phyloP scores from a whole-genome alignment of 2,888 invertebrate genomes.

The Imbricaverruca yamaguchii region DNA sequence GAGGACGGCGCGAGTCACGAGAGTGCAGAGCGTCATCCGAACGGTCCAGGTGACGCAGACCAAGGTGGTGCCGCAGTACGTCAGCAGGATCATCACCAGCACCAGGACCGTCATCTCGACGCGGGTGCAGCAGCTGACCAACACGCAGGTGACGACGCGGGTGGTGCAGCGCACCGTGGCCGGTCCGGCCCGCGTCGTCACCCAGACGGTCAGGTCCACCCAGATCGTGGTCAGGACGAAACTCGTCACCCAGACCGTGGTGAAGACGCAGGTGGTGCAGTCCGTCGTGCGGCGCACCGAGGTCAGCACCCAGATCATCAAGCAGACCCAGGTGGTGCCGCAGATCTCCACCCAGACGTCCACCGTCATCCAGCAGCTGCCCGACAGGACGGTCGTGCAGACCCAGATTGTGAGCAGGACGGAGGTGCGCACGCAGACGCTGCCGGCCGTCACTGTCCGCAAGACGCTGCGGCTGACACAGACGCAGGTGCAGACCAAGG shows the following conservation, averaged over 20 bases:
- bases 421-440: neutral
- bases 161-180: neutral
- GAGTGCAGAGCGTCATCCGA: neutral
- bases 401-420: constrained; percentile 26
- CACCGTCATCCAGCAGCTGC: constrained; percentile 27
- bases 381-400: constrained; percentile 26
- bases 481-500: neutral
- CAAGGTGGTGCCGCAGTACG: neutral
- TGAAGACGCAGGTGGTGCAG: neutral
- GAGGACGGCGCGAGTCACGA: neutral
- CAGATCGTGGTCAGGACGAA: neutral
- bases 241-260: neutral
- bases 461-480: neutral
- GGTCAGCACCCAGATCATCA: constrained; percentile 26
- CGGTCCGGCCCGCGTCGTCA: neutral
- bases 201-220: neutral
- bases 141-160: neutral
- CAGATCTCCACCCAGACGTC: constrained; percentile 27
- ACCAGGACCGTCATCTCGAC: neutral
- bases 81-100: neutral
- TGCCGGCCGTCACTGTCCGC: neutral
- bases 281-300: constrained; percentile 26
- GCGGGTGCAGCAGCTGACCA: neutral
- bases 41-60: neutral
- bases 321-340: constrained; percentile 27